Evolutionary conservation across 1,140 invertebrate species (phyloP), one percentile per base, ranked within the genome.

Genomic region (Danaus melanippus): DNA sequence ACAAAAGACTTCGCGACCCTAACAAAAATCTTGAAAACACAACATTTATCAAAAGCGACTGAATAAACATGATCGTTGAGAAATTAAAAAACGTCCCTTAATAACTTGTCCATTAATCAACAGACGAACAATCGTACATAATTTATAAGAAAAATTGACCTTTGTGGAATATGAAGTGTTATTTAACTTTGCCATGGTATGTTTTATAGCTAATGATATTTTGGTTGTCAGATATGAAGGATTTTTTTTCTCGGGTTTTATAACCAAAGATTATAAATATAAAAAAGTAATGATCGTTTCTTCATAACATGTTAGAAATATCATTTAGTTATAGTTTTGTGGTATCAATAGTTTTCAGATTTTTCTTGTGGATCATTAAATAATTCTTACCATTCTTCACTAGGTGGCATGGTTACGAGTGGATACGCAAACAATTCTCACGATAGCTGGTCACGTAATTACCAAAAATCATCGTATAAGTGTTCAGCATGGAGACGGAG

Each of bases 381-480:
- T 45, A 3, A 4, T 8, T 41, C 32, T 62, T 21, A 39, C 21
- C 48, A 39, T 58, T 46, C 51, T 40, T 60, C 12, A 39, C 2
- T 83, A 96, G 95, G 93, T 96, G 50, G 95, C 94, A 47, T 97
- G 94, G 94, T 84, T 97, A 45, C 89, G 94, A 42, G 94, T 95
- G 3, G 94, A 96, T 74, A 95, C 95, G 1, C 95, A 96, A 78
- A 96, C 95, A 0, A 95, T 97, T 58, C 87, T 96, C 32, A 95
- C 94, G 21, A 94, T 96, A 63, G 94, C 95, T 41, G 92, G 91
- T 58, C 93, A 95, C 79, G 94, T 96, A 44, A 95, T 96, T 60
- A 95, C 94, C 8, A 95, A 96, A 80, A 96, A 96, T 74, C 92
- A 93, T 69, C 90, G 95, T 45, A 93, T 96, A 54, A 90, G 89